Evolutionary conservation across 2,113 vertebrate genomes (phyloP), one percentile per base, ranked within the genome.

Genomic region (Hippocampus guttulatus): DNA sequence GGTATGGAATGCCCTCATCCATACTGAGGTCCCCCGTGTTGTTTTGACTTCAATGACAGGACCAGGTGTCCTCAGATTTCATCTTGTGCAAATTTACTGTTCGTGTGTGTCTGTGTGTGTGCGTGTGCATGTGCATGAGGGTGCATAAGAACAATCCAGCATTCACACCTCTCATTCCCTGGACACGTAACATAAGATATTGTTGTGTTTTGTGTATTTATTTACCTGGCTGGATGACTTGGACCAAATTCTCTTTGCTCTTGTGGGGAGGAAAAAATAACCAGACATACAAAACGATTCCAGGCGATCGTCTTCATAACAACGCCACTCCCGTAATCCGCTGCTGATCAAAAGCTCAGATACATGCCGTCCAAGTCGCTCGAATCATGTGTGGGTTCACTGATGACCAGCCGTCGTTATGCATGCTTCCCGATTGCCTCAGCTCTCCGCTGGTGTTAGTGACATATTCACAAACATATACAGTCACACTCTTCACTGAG

Each of bases 321-420:
- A 74, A 73, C 3, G 47, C 66, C 82, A 78, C 80, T 45, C 80
- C 79, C 75, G 72, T 74, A 81, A 81, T 27, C 55, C 14, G 15
- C 27, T 78, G 88, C 89, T 89, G 89, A 91, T 89, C 89, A 87
- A 82, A 88, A 85, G 76, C 87, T 88, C 76, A 1, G 64, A 88
- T 88, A 83, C 88, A 79, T 67, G 71, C 72, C 72, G 74, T 81
- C 25, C 55, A 23, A n/a, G 68, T 71, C 38, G 7, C 69, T 80
- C 75, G 63, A 82, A 81, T 89, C 79, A 75, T 75, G 66, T 83
- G 79, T 89, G 84, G 60, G 73, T 69, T 81, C 74, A 20, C 38
- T 74, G 75, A 87, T 86, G 86, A 84, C 69, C 77, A 58, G 70
- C 55, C 65, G 79, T 85, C 68, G 18, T 84, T 81, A 87, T 84